Evolutionary conservation across 2,113 vertebrate genomes (phyloP).

Genomic region (Brevimyrus niger): DNA sequence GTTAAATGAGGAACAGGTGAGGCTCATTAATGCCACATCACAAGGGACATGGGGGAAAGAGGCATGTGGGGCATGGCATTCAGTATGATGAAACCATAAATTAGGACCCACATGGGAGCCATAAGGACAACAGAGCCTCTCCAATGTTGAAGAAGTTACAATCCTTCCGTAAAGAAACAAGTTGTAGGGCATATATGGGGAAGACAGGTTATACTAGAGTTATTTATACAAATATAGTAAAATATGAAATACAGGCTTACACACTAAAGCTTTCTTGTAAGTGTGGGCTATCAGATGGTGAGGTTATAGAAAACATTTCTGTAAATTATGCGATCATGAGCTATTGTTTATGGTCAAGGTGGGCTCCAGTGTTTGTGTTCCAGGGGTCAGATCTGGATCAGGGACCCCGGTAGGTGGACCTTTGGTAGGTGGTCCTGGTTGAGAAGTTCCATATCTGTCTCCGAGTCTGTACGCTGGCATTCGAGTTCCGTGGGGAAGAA

Average conservation of each 20-base stretch:
- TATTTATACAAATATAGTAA: neutral
- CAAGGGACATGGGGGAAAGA: no score
- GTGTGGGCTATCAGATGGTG: neutral
- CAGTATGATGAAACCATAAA: neutral
- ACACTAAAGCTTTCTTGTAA: neutral
- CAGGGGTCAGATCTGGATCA: neutral
- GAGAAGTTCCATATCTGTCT: neutral
- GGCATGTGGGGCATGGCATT: no score
- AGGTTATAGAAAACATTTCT: neutral
- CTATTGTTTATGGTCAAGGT: neutral
- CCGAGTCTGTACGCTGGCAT: neutral
- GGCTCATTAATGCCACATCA: no score
- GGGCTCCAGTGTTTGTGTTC: neutral
- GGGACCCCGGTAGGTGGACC: neutral
- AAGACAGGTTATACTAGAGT: neutral
- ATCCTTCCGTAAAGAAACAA: neutral
- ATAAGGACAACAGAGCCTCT: neutral
- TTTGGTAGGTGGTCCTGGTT: neutral
- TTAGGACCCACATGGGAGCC: neutral
- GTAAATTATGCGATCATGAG: neutral
- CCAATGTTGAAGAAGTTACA: neutral
- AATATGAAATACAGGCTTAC: neutral
- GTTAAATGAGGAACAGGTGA: no score
- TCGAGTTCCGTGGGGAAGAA: neutral
- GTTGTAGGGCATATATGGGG: neutral